phyloP scores from a whole-genome alignment of 2,888 invertebrate genomes.

The Eupeodes latifasciatus region DNA sequence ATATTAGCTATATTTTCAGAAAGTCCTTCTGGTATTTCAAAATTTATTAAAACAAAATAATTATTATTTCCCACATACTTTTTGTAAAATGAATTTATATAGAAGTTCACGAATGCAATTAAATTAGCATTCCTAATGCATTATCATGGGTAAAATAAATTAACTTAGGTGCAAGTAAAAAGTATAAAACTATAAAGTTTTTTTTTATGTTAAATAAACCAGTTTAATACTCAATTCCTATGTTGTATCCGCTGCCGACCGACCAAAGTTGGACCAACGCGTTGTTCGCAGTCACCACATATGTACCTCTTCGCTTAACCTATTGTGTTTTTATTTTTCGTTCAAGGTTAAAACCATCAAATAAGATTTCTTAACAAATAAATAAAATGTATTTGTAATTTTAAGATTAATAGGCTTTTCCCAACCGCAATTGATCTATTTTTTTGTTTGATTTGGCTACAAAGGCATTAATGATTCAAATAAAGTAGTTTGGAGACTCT shows the following conservation, averaged over 20 bases:
- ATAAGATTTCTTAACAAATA: constrained; percentile 34
- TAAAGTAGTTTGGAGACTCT: neutral
- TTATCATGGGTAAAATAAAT: neutral
- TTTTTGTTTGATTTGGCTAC: neutral
- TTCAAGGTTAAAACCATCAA: constrained; percentile 20
- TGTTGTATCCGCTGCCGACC: neutral
- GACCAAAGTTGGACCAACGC: too few species aligned
- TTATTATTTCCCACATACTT: neutral
- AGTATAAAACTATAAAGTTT: neutral
- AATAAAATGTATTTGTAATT: neutral
- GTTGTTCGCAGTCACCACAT: neutral
- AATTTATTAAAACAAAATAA: neutral
- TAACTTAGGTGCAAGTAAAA: neutral
- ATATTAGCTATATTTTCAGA: too few species aligned
- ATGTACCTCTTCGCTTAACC: neutral
- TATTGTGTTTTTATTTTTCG: neutral
- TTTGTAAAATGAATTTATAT: neutral
- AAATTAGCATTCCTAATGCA: constrained; percentile 1
- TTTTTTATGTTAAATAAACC: neutral
- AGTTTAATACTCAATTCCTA: neutral
- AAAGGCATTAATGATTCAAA: neutral
- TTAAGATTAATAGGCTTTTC: constrained; percentile 10
- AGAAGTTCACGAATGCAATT: neutral
- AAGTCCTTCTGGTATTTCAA: neutral
- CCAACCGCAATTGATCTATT: constrained; percentile 16